phyloP scores from a whole-genome alignment of 1,140 invertebrate genomes.

The Trachelipus rathkii region DNA sequence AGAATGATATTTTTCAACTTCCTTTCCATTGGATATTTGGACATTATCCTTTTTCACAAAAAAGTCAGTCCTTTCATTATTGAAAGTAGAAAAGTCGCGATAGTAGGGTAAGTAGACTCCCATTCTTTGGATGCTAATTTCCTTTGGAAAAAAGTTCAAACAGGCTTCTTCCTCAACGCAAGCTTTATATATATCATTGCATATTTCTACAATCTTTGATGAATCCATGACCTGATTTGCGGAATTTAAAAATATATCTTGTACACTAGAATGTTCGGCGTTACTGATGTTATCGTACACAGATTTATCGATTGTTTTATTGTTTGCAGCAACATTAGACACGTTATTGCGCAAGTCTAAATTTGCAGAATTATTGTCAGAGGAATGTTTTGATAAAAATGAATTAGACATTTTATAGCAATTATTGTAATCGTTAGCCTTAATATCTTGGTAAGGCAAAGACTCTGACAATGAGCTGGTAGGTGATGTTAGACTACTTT shows the following conservation, averaged over 20 bases:
- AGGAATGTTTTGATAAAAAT: background rate
- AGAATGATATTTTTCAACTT: too few species aligned
- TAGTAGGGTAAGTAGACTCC: background rate
- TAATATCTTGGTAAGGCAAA: background rate
- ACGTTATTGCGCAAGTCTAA: background rate
- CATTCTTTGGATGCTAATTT: background rate
- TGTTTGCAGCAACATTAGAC: background rate
- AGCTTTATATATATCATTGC: background rate
- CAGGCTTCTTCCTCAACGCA: background rate
- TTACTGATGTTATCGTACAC: background rate
- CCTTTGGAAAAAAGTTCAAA: background rate
- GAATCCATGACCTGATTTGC: background rate
- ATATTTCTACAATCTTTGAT: background rate
- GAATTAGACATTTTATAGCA: background rate
- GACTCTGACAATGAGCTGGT: background rate
- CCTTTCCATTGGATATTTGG: too few species aligned
- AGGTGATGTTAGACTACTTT: background rate
- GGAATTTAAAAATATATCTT: too few species aligned
- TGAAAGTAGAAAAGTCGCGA: too few species aligned
- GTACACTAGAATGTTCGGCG: background rate
- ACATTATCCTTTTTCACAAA: too few species aligned
- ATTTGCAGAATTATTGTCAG: background rate
- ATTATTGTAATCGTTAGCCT: background rate
- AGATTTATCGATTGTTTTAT: background rate
- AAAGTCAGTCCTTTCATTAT: too few species aligned